phyloP scores from a whole-genome alignment of 2,113 vertebrate species.

The Indicator indicator region DNA sequence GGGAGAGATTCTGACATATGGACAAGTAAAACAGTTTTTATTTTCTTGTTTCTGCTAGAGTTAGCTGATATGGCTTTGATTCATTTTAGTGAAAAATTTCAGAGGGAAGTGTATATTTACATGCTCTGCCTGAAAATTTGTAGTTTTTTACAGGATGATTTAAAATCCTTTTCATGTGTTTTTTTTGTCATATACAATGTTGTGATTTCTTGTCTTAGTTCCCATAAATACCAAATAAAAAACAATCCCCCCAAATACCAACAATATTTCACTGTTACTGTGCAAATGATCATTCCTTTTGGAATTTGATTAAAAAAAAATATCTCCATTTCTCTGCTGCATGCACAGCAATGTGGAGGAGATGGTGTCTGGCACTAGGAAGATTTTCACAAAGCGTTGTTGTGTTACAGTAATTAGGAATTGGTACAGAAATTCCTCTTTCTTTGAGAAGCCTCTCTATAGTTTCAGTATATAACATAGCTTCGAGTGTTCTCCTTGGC shows the following conservation, averaged over 20 bases:
- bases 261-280: neutral
- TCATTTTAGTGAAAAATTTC: neutral
- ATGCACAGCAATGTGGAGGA: neutral
- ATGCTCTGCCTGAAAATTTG: neutral
- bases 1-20: neutral
- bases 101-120: neutral
- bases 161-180: neutral
- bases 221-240: neutral
- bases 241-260: neutral
- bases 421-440: neutral
- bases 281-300: neutral
- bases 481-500: neutral
- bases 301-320: neutral
- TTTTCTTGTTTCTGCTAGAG: neutral
- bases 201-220: neutral
- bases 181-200: neutral
- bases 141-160: neutral
- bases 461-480: neutral
- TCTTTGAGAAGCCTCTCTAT: neutral
- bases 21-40: neutral
- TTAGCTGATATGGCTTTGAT: neutral
- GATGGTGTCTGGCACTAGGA: neutral
- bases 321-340: neutral
- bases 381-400: neutral
- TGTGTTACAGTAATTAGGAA: neutral